Base-by-base conservation (phyloP, 2,797 vertebrate genomes). In the Meda fulgida region DNA sequence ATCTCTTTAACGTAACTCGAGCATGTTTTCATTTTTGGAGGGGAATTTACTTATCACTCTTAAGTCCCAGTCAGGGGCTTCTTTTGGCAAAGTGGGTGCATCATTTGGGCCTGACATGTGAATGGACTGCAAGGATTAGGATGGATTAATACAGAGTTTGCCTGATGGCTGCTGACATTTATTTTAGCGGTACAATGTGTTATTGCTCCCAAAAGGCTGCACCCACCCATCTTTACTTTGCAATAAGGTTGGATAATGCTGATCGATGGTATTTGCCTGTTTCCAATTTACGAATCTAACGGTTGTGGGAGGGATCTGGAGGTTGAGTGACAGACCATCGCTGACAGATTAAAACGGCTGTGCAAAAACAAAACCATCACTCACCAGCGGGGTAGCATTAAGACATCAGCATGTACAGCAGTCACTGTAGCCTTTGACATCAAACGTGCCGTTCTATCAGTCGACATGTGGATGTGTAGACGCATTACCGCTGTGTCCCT, bases 141-240 rank as follows among this genome's bases (percentile, higher is more conserved):
- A 65, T 85, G 84, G 86, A 89, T 91, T 90, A 85, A 84, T 78
- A 7, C 31, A 51, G 89, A 75, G 78, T 87, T 88, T 85, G 71
- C 80, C 80, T 87, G 78, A 89, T 87, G 79, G 80, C 77, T 81
- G 38, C 81, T 84, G 71, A 87, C 84, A 85, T 87, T 87, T 81
- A 81, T 65, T 6, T 58, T 87, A 84, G 82, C 40, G 11, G 58
- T 76, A 81, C 81, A 81, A 75, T 85, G 69, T 91, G 85, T 87
- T 89, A 81, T 84, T 81, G 84, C 55, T 60, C 72, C n/a, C 83
- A 76, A 11, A 66, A 66, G 76, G 63, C 72, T 51, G 36, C 38
- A 55, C 26, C 26, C 58, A 34, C 46, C 38, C 66, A 31, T 80
- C 83, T 80, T 76, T n/a, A 71, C 46, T 78, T 69, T 18, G 21